Evolutionary conservation across 1,140 invertebrate species (phyloP).

Genomic region (Ceratosolen solmsi): DNA sequence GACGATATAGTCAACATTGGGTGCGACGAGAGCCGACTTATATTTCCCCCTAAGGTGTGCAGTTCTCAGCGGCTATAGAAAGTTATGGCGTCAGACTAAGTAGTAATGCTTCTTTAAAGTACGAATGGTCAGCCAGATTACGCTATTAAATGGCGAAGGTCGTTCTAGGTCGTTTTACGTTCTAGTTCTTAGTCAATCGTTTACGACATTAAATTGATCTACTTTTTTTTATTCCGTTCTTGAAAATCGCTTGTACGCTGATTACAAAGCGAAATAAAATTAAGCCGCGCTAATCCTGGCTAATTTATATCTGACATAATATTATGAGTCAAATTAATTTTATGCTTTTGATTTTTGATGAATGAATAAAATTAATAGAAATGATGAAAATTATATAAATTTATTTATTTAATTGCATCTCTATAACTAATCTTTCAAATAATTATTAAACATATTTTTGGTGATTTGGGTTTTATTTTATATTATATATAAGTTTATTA

Average conservation of each 20-base stretch:
- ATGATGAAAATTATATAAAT: too few species aligned
- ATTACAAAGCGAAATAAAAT: background rate
- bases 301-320: conserved; percentile 4
- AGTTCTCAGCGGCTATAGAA: background rate
- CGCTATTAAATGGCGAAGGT: conserved; percentile 57
- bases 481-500: too few species aligned
- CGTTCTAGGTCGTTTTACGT: conserved; percentile 60
- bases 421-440: too few species aligned
- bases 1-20: conserved; percentile 12
- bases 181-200: conserved; percentile 11
- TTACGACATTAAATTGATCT: conserved; percentile 36
- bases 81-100: conserved; percentile 51
- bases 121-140: conserved; percentile 56
- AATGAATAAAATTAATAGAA: background rate
- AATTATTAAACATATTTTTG: too few species aligned
- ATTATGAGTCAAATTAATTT: conserved; percentile 6
- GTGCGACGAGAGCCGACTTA: background rate
- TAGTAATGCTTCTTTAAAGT: conserved; percentile 56
- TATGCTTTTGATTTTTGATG: background rate
- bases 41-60: background rate
- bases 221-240: conserved; percentile 7
- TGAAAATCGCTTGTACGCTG: background rate
- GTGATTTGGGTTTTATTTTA: too few species aligned
- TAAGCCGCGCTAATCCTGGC: conserved; percentile 10
- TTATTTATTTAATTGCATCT: too few species aligned